A percentile compares a stretch with the other conserved stretches of the same genome.
These are phyloP conservation scores for Passerina amoena DNA, from an alignment of 2,113 vertebrate genomes.

Conservation along the genomic window DNA sequence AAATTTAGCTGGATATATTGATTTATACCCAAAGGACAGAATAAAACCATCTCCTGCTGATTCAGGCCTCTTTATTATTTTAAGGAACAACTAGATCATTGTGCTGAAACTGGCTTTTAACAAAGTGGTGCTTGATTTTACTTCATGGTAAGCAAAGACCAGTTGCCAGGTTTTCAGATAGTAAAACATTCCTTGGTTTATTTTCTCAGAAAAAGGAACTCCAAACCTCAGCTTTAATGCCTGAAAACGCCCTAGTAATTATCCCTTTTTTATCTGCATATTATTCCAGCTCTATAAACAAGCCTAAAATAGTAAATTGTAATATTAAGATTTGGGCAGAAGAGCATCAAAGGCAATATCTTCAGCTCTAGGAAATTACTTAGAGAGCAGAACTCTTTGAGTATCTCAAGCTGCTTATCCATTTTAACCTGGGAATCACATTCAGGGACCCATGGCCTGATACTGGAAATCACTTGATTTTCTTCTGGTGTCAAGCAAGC, in stretches of 20 bases:
- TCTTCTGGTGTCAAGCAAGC: background rate
- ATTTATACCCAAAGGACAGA: background rate
- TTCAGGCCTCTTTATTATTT: background rate
- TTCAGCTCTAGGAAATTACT: background rate
- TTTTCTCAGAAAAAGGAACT: slow-evolving; percentile 62
- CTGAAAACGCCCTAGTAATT: slow-evolving; percentile 20
- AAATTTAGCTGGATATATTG: background rate
- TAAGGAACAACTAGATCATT: background rate
- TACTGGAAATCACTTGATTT: background rate
- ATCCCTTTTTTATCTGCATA: slow-evolving; percentile 60
- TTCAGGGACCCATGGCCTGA: background rate
- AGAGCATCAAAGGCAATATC: slow-evolving; percentile 4
- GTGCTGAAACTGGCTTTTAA: slow-evolving; percentile 7
- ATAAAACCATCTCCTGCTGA: background rate
- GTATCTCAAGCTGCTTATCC: background rate
- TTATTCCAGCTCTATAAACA: slow-evolving; percentile 69
- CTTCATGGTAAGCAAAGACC: slow-evolving; percentile 42
- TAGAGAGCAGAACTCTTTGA: background rate
- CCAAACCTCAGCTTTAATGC: slow-evolving; percentile 52
- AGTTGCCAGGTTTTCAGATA: slow-evolving; percentile 38
- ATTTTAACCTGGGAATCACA: background rate
- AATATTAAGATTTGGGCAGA: slow-evolving; percentile 48
- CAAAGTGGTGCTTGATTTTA: slow-evolving; percentile 38
- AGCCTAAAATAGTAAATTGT: slow-evolving; percentile 71
- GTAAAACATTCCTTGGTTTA: slow-evolving; percentile 59